phyloP scores from a whole-genome alignment of 1,140 invertebrate species.

The Drosophila rhopaloa region DNA sequence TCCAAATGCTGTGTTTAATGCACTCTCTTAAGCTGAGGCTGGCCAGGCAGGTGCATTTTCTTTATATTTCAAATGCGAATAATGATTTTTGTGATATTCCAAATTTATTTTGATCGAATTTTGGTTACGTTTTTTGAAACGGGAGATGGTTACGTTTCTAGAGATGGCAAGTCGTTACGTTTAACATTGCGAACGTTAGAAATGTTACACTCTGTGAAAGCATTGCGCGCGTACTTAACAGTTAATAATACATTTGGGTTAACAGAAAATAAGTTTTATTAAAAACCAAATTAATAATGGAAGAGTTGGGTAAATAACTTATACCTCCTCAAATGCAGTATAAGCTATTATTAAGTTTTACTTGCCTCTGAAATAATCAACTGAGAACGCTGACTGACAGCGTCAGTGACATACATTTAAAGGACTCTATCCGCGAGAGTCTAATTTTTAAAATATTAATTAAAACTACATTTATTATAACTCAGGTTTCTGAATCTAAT shows the following conservation, averaged over 20 bases:
- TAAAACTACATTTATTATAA: neutral
- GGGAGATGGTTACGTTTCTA: constrained; percentile 7
- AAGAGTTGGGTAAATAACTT: no score
- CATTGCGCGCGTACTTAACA: neutral
- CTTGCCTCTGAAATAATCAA: no score
- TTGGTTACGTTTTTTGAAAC: constrained; percentile 8
- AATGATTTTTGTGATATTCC: constrained; percentile 27
- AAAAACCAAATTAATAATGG: no score
- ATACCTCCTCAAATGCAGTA: no score
- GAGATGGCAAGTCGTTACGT: constrained; percentile 1
- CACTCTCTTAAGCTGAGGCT: constrained; percentile 12
- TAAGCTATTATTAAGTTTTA: no score
- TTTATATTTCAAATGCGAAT: constrained; percentile 13
- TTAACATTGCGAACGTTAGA: neutral
- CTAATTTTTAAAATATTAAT: neutral
- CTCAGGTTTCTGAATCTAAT: neutral
- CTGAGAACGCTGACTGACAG: no score
- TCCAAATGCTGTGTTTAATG: constrained; percentile 23
- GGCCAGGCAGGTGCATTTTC: constrained; percentile 27
- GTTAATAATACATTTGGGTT: neutral
- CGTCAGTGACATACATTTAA: no score
- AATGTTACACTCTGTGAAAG: neutral
- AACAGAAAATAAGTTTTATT: no score
- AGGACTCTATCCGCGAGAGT: no score
- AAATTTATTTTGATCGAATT: constrained; percentile 47